Percentiles rank a stretch among this genome's conserved stretches.
Evolutionary conservation across 2,888 invertebrate genomes (phyloP).

Genomic region (Eledona agricola): DNA sequence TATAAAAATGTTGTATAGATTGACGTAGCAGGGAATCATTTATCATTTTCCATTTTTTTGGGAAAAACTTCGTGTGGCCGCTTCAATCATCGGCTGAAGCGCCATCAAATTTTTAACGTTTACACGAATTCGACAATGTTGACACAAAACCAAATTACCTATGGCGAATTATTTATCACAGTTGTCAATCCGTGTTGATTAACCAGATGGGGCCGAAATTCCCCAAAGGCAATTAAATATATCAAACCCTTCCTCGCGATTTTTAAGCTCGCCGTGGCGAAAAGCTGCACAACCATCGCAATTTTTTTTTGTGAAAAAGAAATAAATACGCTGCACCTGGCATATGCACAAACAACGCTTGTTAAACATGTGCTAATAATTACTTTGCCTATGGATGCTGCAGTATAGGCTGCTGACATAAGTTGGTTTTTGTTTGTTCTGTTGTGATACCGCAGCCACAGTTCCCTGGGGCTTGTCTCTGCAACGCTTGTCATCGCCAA

Average conservation of each 20-base stretch:
- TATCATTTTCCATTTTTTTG: too few relatives aligned
- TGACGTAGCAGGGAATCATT: too few relatives aligned
- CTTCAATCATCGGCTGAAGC: background rate
- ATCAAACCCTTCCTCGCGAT: too few relatives aligned
- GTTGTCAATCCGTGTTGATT: background rate
- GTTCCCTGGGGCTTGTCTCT: conserved; percentile 27
- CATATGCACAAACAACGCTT: conserved; percentile 23
- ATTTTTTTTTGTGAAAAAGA: too few relatives aligned
- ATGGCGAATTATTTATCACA: background rate
- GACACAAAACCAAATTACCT: conserved; percentile 1
- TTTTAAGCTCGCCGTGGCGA: too few relatives aligned
- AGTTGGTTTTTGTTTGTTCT: conserved; percentile 37
- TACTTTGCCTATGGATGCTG: conserved; percentile 23
- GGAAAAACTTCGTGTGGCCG: too few relatives aligned
- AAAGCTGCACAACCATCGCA: conserved; percentile 3
- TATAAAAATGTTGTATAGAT: too few relatives aligned
- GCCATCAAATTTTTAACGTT: background rate
- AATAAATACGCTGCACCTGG: conserved; percentile 22
- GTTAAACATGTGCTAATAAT: conserved; percentile 37
- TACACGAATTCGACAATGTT: conserved; percentile 1
- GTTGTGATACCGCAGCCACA: conserved; percentile 29
- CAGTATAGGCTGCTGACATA: conserved; percentile 34
- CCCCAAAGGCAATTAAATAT: too few relatives aligned
- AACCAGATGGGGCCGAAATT: background rate
- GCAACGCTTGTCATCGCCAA: conserved; percentile 34